Evolutionary conservation across 2,113 vertebrate species (phyloP).

Genomic region (Petroica traversi): DNA sequence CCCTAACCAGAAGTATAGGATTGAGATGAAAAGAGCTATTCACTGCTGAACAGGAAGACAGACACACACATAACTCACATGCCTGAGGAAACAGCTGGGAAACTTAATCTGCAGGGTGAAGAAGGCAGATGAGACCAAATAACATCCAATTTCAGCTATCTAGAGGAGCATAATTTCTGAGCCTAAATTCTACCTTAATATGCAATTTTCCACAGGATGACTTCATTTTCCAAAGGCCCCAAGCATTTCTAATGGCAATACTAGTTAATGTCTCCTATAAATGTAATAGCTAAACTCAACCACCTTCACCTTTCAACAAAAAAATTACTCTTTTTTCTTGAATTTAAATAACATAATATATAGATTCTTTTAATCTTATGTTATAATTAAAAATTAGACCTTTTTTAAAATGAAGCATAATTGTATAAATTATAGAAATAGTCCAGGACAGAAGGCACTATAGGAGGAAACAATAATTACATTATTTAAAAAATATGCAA

Average conservation of each 20-base stretch:
- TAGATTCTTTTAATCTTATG: neutral
- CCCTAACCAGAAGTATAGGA: neutral
- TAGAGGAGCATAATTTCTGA: neutral
- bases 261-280: neutral
- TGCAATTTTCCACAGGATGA: neutral
- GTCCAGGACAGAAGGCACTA: neutral
- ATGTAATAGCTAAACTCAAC: neutral
- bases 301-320: neutral
- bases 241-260: neutral
- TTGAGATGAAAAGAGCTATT: neutral
- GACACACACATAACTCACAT: rapidly evolving
- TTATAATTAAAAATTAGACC: too few relatives aligned
- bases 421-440: neutral
- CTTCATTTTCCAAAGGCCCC: neutral
- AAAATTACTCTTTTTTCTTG: neutral
- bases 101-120: neutral
- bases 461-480: neutral
- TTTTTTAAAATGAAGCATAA: neutral
- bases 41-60: neutral
- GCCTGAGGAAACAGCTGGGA: neutral
- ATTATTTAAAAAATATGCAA: neutral
- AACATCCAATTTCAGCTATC: neutral
- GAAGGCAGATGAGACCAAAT: neutral
- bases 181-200: neutral
- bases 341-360: neutral